Percentiles rank a stretch among this genome's conserved stretches.
These are phyloP conservation scores for Emydura subglobosa DNA, from an alignment of 2,113 vertebrate species.

Conservation along the genomic window DNA sequence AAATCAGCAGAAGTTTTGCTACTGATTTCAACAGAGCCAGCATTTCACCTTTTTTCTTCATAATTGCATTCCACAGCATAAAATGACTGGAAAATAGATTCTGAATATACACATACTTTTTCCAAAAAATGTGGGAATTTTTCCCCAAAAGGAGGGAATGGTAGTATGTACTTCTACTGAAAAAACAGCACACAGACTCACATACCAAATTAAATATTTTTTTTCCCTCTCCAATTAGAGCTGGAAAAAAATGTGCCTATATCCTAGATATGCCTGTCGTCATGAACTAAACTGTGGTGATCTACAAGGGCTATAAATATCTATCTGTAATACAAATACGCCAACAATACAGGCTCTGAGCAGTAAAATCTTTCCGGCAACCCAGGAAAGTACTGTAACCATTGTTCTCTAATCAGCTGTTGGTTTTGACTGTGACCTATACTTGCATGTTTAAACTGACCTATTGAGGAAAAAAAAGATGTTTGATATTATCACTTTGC, in stretches of 20 bases:
- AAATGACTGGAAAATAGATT: too few relatives aligned
- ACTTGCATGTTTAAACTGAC: neutral
- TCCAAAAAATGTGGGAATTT: too few relatives aligned
- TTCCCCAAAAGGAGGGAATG: neutral
- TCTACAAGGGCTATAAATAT: neutral
- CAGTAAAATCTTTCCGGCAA: neutral
- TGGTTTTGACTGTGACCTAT: neutral
- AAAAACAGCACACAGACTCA: neutral
- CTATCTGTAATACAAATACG: neutral
- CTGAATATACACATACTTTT: too few relatives aligned
- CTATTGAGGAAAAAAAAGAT: conserved; percentile 1
- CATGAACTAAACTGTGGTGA: neutral
- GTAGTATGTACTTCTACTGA: neutral
- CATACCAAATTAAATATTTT: neutral
- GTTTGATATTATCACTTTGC: neutral
- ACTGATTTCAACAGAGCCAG: too few relatives aligned
- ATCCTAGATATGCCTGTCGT: neutral
- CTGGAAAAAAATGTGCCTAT: neutral
- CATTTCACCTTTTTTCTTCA: too few relatives aligned
- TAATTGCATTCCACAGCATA: too few relatives aligned
- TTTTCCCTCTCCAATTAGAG: neutral
- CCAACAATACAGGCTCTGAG: neutral
- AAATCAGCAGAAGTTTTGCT: too few relatives aligned
- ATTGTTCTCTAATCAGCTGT: neutral
- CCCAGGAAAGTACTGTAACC: neutral